phyloP scores from a whole-genome alignment of 2,888 invertebrate species.

The Chrysolina oricalcia region DNA sequence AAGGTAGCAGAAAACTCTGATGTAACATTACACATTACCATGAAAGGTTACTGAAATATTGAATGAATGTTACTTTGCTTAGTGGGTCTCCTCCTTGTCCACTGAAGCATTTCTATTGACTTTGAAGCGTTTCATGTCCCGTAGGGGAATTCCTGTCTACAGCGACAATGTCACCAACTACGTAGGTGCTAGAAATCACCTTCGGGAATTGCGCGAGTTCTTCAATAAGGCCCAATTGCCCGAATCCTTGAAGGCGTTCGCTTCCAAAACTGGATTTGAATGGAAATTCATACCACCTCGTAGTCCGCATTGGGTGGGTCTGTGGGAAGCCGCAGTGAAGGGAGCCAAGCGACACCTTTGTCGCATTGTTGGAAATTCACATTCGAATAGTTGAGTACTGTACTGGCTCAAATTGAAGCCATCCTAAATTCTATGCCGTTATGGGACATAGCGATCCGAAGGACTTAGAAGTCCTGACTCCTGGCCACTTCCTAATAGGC shows the following conservation, averaged over 20 bases:
- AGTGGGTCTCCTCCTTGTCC: constrained; percentile 33
- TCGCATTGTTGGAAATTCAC: constrained; percentile 34
- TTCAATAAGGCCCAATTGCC: constrained; percentile 2
- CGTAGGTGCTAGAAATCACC: constrained; percentile 27
- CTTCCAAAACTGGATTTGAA: constrained; percentile 4
- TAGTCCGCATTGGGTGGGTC: constrained; percentile 34
- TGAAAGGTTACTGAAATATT: no score
- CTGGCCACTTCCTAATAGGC: constrained; percentile 38
- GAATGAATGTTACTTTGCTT: no score
- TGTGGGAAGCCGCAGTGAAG: constrained; percentile 38
- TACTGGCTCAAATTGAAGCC: constrained; percentile 30
- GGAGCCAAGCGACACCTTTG: constrained; percentile 19
- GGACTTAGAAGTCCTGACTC: constrained; percentile 30
- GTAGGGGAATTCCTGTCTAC: constrained; percentile 39
- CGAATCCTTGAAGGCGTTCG: constrained; percentile 6
- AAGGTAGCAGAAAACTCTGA: no score
- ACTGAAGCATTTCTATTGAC: constrained; percentile 37
- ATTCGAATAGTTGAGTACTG: constrained; percentile 29
- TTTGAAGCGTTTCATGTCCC: constrained; percentile 41
- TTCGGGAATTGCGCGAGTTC: constrained; percentile 31
- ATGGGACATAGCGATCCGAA: constrained; percentile 14
- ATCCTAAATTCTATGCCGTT: constrained; percentile 39
- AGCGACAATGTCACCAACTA: constrained; percentile 26
- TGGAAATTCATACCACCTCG: constrained; percentile 38
- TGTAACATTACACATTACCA: no score